Evolutionary conservation across 2,797 vertebrate species (phyloP), one percentile per base, ranked within the genome.

Genomic region (Paedocypris micromegethes): DNA sequence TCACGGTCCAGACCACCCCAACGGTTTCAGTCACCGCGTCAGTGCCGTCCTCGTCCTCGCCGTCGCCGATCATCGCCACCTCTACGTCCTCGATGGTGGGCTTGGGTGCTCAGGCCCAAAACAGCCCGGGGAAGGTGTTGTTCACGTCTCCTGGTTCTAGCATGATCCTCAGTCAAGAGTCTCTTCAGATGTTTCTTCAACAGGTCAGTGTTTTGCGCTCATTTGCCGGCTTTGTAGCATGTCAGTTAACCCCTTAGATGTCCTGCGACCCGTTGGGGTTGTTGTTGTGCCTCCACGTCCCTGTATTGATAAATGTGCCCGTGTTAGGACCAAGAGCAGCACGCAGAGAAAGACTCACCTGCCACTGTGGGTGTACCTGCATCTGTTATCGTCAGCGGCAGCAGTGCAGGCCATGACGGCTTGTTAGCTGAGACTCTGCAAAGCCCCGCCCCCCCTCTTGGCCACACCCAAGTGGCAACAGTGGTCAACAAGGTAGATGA

Each of bases 101-200:
- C 81, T 83, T 86, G 66, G 86, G 85, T 71, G 76, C 75, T 65
- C 93, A 88, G 80, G 79, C 86, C 74, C 88, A 88, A 72, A 86
- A 89, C 78, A 94, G 92, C 78, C 93, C 93, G 0, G 93, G 95
- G 71, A 92, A 95, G 81, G 89, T 97, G 58, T 74, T 92, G 68
- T 90, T 96, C 79, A 90, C 93, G 46, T 92, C 92, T 73, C 83
- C 90, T 9, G 75, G 91, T 3, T 59, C 92, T 2, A 87, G 92
- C 48, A 87, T 93, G 72, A 90, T 93, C 82, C 82, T 97, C 72
- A 93, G 88, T 83, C 95, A 93, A 80, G 95, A 98, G 58, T 90
- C 92, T 66, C 87, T 96, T 75, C 94, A 95, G 80, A 93, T 97
- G 93, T 95, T 98, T 84, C 89, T 97, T 56, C 95, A 96, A 68